Evolutionary conservation across 2,888 invertebrate genomes (phyloP).

Genomic region (Caprella mutica): DNA sequence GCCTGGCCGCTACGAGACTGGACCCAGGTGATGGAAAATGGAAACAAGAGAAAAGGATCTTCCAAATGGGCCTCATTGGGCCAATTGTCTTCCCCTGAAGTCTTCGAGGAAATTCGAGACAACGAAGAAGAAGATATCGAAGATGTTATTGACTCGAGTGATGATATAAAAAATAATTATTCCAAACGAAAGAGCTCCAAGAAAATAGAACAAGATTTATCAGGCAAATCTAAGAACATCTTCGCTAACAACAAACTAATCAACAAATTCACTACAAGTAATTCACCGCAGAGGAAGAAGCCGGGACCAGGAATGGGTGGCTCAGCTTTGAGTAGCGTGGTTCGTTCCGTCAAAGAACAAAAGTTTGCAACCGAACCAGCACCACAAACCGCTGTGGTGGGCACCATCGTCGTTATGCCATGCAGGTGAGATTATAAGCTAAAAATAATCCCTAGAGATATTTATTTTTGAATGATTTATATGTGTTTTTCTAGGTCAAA

Average conservation of each 20-base stretch:
- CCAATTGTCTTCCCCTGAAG: slow-evolving; percentile 3
- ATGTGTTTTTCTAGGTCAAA: background rate
- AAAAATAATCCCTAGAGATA: background rate
- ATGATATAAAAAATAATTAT: slow-evolving; percentile 4
- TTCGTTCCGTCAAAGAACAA: slow-evolving; percentile 12
- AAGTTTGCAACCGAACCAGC: slow-evolving; percentile 31
- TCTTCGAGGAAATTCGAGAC: no score
- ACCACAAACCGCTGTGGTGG: slow-evolving; percentile 29
- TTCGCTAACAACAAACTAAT: background rate
- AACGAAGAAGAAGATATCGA: slow-evolving; percentile 7
- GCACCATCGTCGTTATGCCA: slow-evolving; percentile 29
- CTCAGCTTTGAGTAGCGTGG: slow-evolving; percentile 22
- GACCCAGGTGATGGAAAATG: slow-evolving; percentile 7
- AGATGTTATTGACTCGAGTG: background rate
- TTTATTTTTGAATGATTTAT: background rate
- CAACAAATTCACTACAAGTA: slow-evolving; percentile 2
- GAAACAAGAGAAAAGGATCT: background rate
- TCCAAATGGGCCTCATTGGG: slow-evolving; percentile 7
- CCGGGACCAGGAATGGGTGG: slow-evolving; percentile 31
- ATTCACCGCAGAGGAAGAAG: background rate
- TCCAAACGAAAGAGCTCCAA: background rate
- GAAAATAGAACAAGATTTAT: background rate
- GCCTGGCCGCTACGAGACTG: slow-evolving; percentile 1
- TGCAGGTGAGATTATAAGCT: slow-evolving; percentile 22
- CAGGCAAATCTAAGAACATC: background rate